phyloP scores from a whole-genome alignment of 2,888 invertebrate genomes.

The Latheticus oryzae region DNA sequence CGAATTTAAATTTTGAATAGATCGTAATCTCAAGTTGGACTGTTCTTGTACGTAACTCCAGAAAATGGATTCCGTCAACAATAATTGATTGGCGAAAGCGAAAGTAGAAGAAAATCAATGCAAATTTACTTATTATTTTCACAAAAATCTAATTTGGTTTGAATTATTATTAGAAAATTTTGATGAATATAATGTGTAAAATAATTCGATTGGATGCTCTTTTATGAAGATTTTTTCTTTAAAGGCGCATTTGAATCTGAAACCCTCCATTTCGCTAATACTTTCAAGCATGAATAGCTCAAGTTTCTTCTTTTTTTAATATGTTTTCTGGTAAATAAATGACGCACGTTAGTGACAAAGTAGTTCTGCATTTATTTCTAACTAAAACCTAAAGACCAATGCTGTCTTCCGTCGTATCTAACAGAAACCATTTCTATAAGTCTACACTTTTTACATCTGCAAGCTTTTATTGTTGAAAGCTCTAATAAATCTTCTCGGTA shows the following conservation, averaged over 20 bases:
- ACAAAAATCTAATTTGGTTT: no score
- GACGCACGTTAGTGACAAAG: neutral
- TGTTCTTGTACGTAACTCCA: slow-evolving; percentile 2
- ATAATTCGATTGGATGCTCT: no score
- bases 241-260: no score
- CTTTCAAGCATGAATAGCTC: neutral
- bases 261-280: slow-evolving; percentile 6
- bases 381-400: slow-evolving; percentile 13
- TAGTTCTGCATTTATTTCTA: slow-evolving; percentile 6
- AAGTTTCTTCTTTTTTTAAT: slow-evolving; percentile 9
- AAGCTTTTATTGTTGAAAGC: slow-evolving; percentile 22
- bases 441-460: slow-evolving; percentile 24
- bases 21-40: slow-evolving; percentile 35
- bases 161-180: neutral
- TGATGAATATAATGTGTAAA: no score
- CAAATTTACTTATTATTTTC: neutral
- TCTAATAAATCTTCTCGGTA: slow-evolving; percentile 10
- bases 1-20: slow-evolving; percentile 38
- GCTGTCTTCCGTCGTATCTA: slow-evolving; percentile 7
- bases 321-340: slow-evolving; percentile 15
- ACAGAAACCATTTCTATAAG: slow-evolving; percentile 24
- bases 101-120: slow-evolving; percentile 7
- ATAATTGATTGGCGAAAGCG: slow-evolving; percentile 15
- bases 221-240: no score
- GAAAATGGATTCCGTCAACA: slow-evolving; percentile 15